A percentile compares a stretch with the other conserved stretches of the same genome.
Evolutionary conservation across 2,797 vertebrate species (phyloP).

Genomic region (Xenops minutus): DNA sequence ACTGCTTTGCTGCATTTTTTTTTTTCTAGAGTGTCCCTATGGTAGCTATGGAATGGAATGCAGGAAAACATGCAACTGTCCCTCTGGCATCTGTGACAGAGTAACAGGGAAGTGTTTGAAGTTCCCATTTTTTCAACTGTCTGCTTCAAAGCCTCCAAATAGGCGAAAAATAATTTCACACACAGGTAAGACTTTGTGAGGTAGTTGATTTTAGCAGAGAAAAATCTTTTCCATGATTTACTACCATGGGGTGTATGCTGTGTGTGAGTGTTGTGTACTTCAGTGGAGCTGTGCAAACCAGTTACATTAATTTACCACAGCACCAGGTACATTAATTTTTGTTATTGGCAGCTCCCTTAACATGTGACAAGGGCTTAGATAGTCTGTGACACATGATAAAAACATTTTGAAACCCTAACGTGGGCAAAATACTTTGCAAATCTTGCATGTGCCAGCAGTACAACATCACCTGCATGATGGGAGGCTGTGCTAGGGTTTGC

Average conservation of each 20-base stretch:
- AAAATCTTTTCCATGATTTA: neutral
- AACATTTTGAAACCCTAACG: neutral
- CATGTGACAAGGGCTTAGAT: neutral
- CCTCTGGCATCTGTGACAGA: constrained; percentile 89
- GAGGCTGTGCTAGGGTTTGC: neutral
- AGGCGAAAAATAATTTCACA: constrained; percentile 75
- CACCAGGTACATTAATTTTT: neutral
- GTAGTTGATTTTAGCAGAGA: neutral
- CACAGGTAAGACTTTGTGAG: constrained; percentile 76
- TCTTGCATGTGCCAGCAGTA: neutral
- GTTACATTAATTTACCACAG: no score
- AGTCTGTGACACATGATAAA: neutral
- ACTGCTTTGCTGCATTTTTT: neutral
- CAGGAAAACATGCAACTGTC: constrained; percentile 89
- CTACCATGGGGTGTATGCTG: fast-evolving
- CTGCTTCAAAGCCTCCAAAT: constrained; percentile 72
- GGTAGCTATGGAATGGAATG: constrained; percentile 94
- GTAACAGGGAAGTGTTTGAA: constrained; percentile 90
- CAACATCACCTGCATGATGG: neutral
- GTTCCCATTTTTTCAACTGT: constrained; percentile 88
- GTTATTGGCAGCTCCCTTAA: neutral
- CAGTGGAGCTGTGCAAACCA: neutral
- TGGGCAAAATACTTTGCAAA: neutral
- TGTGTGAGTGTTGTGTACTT: neutral
- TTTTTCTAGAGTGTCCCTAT: constrained; percentile 86